Base-by-base conservation (phyloP, 1,140 invertebrate species). In the Drosophila persimilis region DNA sequence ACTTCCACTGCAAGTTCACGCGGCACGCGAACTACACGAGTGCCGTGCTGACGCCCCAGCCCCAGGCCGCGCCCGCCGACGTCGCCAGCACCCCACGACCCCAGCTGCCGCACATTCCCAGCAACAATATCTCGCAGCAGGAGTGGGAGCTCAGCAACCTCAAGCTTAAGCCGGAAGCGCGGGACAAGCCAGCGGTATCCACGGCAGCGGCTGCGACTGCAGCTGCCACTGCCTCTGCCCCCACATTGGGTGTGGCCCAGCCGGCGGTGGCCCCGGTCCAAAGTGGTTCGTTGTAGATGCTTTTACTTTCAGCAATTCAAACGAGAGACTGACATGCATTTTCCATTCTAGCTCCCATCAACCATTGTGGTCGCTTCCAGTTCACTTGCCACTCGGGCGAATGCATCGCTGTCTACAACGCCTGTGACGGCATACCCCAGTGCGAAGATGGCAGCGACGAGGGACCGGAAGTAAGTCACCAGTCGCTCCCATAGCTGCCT, bases 401-500 rank as follows among this genome's bases (percentile, higher is more conserved):
- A 90, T 99, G 98, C 88, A 98, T 99, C 74, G 97, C 97, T 13
- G 84, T 98, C 73, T 98, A 99, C 91, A 98, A 99, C 91, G 96
- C 96, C 2, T 99, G 98, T 89, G 97, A 99, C 92, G 97, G 97
- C 29, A 97, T 98, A 59, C 95, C 96, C 9, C 97, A 99, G 91
- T 99, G 98, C 92, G 93, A 95, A 3, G 98, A 99, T 93, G 97
- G 95, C 61, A 97, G 96, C 90, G 97, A 98, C 86, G 97, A 98
- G 92, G 96, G 95, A 50, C 93, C 94, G 11, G 96, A 97, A 91
- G 93, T 97, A 57, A 85, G 89, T 90, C 50, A 11, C 22, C 43
- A 11, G 35, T 26, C 5, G 15, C 3, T 31, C 3, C 11, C 35
- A 13, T 13, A 39, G 5, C 35, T 13, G 4, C 35, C 13, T 11